These are phyloP conservation scores for Oryzias javanicus DNA, from an alignment of 2,113 vertebrate genomes.

Conservation along the genomic window DNA sequence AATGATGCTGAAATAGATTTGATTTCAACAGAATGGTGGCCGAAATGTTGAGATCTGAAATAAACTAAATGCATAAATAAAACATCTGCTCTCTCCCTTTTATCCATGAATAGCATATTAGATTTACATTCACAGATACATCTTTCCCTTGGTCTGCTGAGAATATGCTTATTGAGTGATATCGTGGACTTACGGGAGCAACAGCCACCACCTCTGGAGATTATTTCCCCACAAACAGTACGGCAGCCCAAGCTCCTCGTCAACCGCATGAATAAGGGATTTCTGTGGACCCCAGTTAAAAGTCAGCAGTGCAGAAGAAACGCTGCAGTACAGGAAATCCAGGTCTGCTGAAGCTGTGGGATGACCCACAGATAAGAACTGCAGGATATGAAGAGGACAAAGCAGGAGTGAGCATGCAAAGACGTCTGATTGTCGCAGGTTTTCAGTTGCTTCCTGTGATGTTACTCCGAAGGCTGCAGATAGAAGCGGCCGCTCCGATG, in stretches of 20 bases:
- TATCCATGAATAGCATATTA: slow-evolving; percentile 16
- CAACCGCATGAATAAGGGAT: slow-evolving; percentile 44
- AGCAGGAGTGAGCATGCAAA: slow-evolving; percentile 27
- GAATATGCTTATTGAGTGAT: slow-evolving; percentile 47
- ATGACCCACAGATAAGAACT: slow-evolving; percentile 46
- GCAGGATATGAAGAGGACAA: slow-evolving; percentile 30
- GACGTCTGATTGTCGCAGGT: slow-evolving; percentile 2
- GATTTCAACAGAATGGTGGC: no score
- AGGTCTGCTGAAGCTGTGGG: slow-evolving; percentile 34
- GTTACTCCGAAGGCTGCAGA: slow-evolving; percentile 8
- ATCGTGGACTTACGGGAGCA: slow-evolving; percentile 30
- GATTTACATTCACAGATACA: slow-evolving; percentile 20
- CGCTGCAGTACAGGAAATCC: slow-evolving; percentile 44
- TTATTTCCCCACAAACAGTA: slow-evolving; percentile 21
- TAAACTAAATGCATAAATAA: background rate
- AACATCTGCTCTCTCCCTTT: background rate
- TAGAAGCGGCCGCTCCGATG: background rate
- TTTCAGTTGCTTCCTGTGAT: slow-evolving; percentile 7
- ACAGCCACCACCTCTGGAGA: background rate
- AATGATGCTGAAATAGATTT: no score
- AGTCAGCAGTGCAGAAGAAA: slow-evolving; percentile 43
- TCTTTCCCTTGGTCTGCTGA: slow-evolving; percentile 18
- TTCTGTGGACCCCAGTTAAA: slow-evolving; percentile 45
- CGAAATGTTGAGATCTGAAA: background rate
- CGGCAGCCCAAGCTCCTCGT: slow-evolving; percentile 22